Conservation (phyloP, 1,140 invertebrate genomes). For the Musca domestica region DNA sequence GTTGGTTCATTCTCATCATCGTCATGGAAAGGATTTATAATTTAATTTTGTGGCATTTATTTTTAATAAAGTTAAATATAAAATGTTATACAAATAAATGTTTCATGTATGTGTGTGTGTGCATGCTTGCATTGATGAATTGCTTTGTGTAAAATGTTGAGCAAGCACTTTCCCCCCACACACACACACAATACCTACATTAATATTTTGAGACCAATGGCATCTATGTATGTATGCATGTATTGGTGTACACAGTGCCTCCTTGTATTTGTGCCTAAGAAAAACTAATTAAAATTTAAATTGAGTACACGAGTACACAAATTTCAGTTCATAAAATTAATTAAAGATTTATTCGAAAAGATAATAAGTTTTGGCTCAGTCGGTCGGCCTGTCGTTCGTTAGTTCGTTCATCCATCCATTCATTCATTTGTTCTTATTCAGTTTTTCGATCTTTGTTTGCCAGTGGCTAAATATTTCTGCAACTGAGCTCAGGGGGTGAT, state of each 20-base stretch:
- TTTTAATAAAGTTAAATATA: conserved; percentile 19
- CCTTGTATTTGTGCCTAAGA: conserved; percentile 3
- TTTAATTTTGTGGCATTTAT: conserved; percentile 17
- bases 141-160: too few species aligned
- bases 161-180: too few species aligned
- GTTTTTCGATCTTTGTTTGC: background rate
- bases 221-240: too few species aligned
- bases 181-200: too few species aligned
- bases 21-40: conserved; percentile 11
- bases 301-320: conserved; percentile 16
- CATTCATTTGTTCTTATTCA: background rate
- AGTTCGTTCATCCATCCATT: too few species aligned
- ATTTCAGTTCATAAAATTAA: conserved; percentile 11
- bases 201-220: too few species aligned
- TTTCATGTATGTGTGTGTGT: too few species aligned
- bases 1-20: background rate
- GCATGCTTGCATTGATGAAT: too few species aligned
- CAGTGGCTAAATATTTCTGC: background rate
- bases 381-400: background rate
- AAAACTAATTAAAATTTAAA: conserved; percentile 23
- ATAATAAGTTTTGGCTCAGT: background rate
- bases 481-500: too few species aligned
- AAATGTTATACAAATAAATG: too few species aligned
- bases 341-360: conserved; percentile 18
- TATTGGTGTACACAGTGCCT: too few species aligned